Evolutionary conservation across 2,797 vertebrate genomes (phyloP).

Genomic region (Percopsis omiscomaycus): DNA sequence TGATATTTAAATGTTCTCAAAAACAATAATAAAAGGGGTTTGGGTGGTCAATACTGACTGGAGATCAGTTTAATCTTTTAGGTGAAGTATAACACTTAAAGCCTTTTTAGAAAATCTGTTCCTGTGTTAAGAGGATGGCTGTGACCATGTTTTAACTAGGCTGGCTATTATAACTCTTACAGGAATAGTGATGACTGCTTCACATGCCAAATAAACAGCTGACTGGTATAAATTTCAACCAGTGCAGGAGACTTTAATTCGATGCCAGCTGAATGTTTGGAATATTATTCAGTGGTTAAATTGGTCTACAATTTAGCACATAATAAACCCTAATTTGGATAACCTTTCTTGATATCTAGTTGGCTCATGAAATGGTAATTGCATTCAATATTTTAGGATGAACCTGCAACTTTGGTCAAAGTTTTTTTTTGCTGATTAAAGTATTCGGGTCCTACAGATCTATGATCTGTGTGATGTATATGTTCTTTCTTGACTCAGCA

Average conservation of each 20-base stretch:
- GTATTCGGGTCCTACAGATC: too few relatives aligned
- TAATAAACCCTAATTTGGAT: too few relatives aligned
- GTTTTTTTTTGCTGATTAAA: too few relatives aligned
- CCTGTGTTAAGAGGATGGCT: too few relatives aligned
- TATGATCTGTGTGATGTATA: conserved; percentile 14
- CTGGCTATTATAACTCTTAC: background rate
- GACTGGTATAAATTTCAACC: background rate
- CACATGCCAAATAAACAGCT: background rate
- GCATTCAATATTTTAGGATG: too few relatives aligned
- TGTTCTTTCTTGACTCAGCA: conserved; percentile 6
- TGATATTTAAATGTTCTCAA: conserved; percentile 76
- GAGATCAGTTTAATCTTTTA: conserved; percentile 39
- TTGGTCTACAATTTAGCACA: background rate
- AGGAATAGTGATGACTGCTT: background rate
- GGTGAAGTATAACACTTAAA: background rate
- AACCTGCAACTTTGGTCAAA: too few relatives aligned
- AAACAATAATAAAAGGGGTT: conserved; percentile 48
- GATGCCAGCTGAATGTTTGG: too few relatives aligned
- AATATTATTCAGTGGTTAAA: too few relatives aligned
- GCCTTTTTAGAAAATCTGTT: too few relatives aligned
- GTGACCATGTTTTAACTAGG: background rate
- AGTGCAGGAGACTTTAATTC: conserved; percentile 11
- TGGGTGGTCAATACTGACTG: conserved; percentile 40
- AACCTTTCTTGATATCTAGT: background rate
- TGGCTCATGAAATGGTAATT: too few relatives aligned